A percentile compares a stretch with the other conserved stretches of the same genome.
Conservation (phyloP, 2,113 vertebrate species). For the Apteryx owenii region DNA sequence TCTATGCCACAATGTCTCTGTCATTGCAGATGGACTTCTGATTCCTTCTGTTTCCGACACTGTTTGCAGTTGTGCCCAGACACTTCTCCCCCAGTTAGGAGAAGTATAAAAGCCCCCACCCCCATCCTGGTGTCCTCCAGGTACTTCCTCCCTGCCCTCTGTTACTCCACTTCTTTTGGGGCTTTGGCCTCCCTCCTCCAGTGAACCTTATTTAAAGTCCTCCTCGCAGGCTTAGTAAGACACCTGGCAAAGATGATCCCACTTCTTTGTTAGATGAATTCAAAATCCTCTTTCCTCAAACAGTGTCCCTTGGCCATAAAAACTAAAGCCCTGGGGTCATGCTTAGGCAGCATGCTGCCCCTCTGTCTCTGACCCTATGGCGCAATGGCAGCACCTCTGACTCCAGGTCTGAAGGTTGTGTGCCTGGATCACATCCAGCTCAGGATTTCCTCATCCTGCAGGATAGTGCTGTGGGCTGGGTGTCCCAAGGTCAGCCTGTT, state of each 20-base stretch:
- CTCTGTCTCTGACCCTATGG: neutral
- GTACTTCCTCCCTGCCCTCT: too few relatives aligned
- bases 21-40: too few relatives aligned
- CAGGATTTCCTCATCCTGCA: fast-evolving
- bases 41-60: too few relatives aligned
- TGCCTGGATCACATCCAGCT: conserved; percentile 68
- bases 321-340: neutral
- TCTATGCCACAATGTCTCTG: too few relatives aligned
- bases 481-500: fast-evolving
- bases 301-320: fast-evolving
- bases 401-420: conserved; percentile 70
- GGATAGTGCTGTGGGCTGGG: fast-evolving
- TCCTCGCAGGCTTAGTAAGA: neutral
- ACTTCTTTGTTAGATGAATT: fast-evolving
- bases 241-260: too few relatives aligned
- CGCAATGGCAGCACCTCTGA: conserved; percentile 62
- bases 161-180: too few relatives aligned
- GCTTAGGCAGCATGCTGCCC: fast-evolving
- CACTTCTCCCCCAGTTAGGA: too few relatives aligned
- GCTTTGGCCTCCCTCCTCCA: neutral
- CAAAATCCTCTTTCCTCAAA: neutral
- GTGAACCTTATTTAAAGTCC: neutral
- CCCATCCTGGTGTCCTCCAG: too few relatives aligned
- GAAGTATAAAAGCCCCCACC: too few relatives aligned
- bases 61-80: too few relatives aligned